Evolutionary conservation across 2,888 invertebrate genomes (phyloP), one percentile per base, ranked within the genome.

Genomic region (Euproctis similis): DNA sequence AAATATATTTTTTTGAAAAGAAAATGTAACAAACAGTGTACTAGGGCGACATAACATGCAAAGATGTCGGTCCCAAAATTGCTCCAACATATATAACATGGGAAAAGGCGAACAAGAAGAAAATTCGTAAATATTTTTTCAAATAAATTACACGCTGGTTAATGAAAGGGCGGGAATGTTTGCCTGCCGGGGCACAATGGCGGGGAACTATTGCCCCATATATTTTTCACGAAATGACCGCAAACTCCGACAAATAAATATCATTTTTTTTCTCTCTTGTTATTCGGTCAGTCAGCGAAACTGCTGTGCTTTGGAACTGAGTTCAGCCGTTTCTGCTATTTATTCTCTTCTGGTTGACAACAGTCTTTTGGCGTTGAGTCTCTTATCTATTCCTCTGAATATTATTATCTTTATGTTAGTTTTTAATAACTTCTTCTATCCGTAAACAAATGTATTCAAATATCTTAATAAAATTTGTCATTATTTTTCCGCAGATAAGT

Each of bases 221-320:
- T 67, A 59, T 66, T 59, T 56, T 46, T 42, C 47, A 48, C 50
- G 42, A 45, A 67, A 68, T 61, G 59, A 59, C 67, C 63, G 51
- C 58, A 46, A 59, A 54, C 66, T 65, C 59, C 46, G 44, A 50
- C 48, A 48, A 59, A 63, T 61, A 63, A 63, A 65, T 65, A 63
- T 52, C 22, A 33, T 29, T 40, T 44, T 42, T 39, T 54, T 43
- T 49, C n/a, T n/a, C n/a, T n/a, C n/a, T 44, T 46, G 42, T 46
- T 46, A 46, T 39, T 36, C 26, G 39, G 31, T 46, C 30, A 30
- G 58, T 55, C 43, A 44, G 53, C 21, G 8, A 5, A 12, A 13
- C 9, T 4, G 17, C 24, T 21, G 27, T 14, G 17, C 17, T 27
- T 27, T 21, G 14, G n/a, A 8, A 18, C 18, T 4, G 8, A 18